These are phyloP conservation scores for Dipodomys stephensi DNA, from an alignment of 2,113 vertebrate species.

Conservation along the genomic window DNA sequence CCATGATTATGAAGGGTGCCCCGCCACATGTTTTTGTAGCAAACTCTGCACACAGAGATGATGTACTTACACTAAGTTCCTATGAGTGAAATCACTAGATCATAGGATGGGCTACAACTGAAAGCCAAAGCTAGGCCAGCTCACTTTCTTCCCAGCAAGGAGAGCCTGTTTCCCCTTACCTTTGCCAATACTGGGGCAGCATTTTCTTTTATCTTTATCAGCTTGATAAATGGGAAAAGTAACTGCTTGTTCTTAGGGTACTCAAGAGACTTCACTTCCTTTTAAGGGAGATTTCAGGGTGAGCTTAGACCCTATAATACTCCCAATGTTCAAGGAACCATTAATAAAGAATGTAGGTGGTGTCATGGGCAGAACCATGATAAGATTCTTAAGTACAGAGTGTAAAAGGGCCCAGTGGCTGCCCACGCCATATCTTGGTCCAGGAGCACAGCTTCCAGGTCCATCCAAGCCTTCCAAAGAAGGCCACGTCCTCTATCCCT, in stretches of 20 bases:
- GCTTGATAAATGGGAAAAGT: not conserved
- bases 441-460: not conserved
- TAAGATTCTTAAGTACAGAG: constrained; percentile 45
- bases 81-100: not conserved
- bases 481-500: not conserved
- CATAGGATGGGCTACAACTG: constrained; percentile 25
- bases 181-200: not conserved
- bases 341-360: constrained; percentile 40
- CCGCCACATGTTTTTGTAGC: constrained; percentile 17
- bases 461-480: not conserved
- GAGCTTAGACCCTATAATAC: not conserved
- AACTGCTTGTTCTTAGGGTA: not conserved
- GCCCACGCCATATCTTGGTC: not conserved
- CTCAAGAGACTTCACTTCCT: not conserved
- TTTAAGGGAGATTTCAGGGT: not conserved
- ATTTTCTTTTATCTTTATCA: constrained; percentile 21
- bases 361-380: constrained; percentile 27
- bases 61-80: constrained; percentile 35
- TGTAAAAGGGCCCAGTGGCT: constrained; percentile 18
- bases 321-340: not conserved
- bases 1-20: not conserved
- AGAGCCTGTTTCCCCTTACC: not conserved
- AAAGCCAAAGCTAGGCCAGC: not conserved
- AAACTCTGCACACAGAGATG: not conserved
- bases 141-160: not conserved